Conservation (phyloP, 35 echinoderm and acorn worm species). For the Lytechinus variegatus region DNA sequence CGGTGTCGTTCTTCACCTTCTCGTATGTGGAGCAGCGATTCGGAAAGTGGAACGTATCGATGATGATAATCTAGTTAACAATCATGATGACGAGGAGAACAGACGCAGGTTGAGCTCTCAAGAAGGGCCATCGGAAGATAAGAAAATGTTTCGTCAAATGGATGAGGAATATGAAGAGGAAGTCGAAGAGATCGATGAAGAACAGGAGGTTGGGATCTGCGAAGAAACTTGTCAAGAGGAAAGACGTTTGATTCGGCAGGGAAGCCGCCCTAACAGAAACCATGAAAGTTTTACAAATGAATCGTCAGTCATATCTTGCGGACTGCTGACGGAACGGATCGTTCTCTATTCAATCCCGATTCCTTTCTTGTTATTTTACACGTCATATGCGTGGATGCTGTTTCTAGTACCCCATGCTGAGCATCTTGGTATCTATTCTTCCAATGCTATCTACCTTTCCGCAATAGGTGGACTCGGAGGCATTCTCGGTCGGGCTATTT, state of each 20-base stretch:
- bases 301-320: too few species aligned
- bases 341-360: too few species aligned
- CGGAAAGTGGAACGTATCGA: background rate
- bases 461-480: background rate
- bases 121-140: too few species aligned
- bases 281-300: background rate
- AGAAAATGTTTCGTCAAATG: too few species aligned
- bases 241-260: background rate
- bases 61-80: background rate
- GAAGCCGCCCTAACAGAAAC: background rate
- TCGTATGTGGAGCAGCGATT: background rate
- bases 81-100: background rate
- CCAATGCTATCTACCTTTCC: background rate
- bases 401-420: too few species aligned
- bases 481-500: background rate
- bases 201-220: background rate
- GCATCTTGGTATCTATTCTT: background rate
- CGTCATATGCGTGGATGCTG: too few species aligned
- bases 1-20: background rate
- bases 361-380: too few species aligned
- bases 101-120: background rate
- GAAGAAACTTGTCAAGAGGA: background rate
- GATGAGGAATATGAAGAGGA: background rate
- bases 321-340: too few species aligned
- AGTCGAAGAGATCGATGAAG: background rate